phyloP scores from a whole-genome alignment of 2,797 vertebrate species.

The Arremon brunneinucha region DNA sequence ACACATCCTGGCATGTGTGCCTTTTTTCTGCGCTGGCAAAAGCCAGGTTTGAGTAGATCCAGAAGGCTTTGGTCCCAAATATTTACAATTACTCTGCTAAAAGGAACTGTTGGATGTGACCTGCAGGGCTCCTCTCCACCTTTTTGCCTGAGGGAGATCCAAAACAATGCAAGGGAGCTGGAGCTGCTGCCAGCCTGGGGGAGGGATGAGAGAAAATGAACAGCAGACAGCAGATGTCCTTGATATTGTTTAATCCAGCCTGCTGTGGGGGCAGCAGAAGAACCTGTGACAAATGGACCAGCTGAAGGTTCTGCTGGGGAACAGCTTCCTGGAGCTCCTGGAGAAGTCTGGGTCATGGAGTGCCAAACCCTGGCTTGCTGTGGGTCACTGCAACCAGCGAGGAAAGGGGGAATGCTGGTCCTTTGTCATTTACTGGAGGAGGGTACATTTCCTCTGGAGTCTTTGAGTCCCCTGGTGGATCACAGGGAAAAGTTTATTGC shows the following conservation, averaged over 20 bases:
- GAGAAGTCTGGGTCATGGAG: background rate
- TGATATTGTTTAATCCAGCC: background rate
- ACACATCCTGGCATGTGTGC: background rate
- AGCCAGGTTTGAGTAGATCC: background rate
- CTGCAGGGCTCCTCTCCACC: slow-evolving; percentile 1
- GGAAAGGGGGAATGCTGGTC: background rate
- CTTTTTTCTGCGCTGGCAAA: background rate
- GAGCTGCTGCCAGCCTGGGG: background rate
- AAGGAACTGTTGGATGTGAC: background rate
- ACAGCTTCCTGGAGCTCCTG: background rate
- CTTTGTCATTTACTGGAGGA: background rate
- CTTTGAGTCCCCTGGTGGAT: background rate
- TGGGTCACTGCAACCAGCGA: background rate
- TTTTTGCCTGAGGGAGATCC: background rate
- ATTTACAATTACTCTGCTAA: background rate
- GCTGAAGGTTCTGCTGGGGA: background rate
- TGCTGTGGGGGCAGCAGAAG: background rate
- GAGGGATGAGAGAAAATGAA: background rate
- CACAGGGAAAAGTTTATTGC: background rate
- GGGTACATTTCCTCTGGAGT: background rate
- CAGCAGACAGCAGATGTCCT: slow-evolving; percentile 6
- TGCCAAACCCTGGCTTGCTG: background rate
- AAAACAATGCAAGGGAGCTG: slow-evolving; percentile 8
- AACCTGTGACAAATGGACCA: background rate
- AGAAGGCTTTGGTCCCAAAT: slow-evolving; percentile 46